Conservation (phyloP, 2,888 invertebrate species). For the Ditula angustiorana region DNA sequence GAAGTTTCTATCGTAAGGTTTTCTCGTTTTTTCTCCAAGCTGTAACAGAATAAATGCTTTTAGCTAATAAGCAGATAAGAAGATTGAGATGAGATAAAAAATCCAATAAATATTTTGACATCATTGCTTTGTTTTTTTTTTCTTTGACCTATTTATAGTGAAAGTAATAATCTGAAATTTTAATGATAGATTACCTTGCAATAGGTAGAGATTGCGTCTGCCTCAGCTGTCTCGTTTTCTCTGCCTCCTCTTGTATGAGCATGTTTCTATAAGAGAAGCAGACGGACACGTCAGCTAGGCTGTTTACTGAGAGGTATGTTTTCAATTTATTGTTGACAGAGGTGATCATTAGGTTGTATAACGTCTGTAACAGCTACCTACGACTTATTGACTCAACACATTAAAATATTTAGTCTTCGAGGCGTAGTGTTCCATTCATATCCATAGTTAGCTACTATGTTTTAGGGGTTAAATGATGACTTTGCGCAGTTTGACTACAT, state of each 20-base stretch:
- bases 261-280: conserved; percentile 53
- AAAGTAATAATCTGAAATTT: not conserved
- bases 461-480: too few species aligned
- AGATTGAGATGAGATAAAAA: too few species aligned
- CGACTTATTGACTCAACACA: not conserved
- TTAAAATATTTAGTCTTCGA: not conserved
- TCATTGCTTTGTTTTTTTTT: not conserved
- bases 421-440: not conserved
- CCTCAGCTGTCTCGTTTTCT: conserved; percentile 72
- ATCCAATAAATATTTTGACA: not conserved
- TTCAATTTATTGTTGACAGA: not conserved
- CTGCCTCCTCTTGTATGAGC: conserved; percentile 71
- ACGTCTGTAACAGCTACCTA: not conserved
- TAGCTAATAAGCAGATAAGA: too few species aligned
- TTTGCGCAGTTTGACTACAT: too few species aligned
- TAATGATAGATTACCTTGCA: conserved; percentile 53
- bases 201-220: conserved; percentile 79
- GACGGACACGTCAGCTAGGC: not conserved
- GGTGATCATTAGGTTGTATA: not conserved
- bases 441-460: not conserved
- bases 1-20: conserved; percentile 55
- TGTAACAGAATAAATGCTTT: conserved; percentile 47
- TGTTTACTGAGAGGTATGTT: not conserved
- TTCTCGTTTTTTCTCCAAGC: conserved; percentile 63
- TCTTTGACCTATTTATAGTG: too few species aligned